Percentiles rank a stretch among this genome's conserved stretches.
phyloP scores from a whole-genome alignment of 2,888 invertebrate genomes.

The Portevinia maculata region DNA sequence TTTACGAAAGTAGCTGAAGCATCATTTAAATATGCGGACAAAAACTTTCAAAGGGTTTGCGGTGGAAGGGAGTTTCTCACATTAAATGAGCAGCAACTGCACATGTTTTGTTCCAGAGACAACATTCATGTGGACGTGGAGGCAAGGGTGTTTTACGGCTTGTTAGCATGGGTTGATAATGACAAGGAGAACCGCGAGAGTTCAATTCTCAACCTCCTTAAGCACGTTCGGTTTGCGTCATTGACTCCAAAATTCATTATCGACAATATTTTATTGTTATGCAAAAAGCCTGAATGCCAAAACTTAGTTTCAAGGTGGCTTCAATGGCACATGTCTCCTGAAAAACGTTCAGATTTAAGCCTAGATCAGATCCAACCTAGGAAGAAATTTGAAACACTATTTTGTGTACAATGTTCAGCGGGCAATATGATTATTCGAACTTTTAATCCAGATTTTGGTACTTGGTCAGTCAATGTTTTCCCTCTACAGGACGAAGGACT shows the following conservation, averaged over 20 bases:
- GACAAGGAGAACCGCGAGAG: background rate
- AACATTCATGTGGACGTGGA: background rate
- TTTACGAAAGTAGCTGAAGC: background rate
- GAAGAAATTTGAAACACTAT: background rate
- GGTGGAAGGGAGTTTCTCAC: background rate
- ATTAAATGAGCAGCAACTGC: background rate
- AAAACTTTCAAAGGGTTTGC: background rate
- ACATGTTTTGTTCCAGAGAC: background rate
- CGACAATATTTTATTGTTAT: background rate
- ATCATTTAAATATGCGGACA: background rate
- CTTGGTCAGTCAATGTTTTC: too few relatives aligned
- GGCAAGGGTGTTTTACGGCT: background rate
- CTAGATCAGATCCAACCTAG: background rate
- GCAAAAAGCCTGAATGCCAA: background rate
- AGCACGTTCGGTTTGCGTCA: background rate
- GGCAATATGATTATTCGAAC: too few relatives aligned
- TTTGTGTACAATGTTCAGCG: background rate
- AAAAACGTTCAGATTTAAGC: background rate
- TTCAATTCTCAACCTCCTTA: background rate
- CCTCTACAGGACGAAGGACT: background rate
- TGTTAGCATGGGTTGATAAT: background rate
- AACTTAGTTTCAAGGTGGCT: background rate
- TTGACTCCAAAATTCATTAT: background rate
- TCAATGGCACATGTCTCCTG: background rate
- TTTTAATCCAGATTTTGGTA: too few relatives aligned